Evolutionary conservation across 2,113 vertebrate species (phyloP), one percentile per base, ranked within the genome.

Genomic region (Furnarius figulus): DNA sequence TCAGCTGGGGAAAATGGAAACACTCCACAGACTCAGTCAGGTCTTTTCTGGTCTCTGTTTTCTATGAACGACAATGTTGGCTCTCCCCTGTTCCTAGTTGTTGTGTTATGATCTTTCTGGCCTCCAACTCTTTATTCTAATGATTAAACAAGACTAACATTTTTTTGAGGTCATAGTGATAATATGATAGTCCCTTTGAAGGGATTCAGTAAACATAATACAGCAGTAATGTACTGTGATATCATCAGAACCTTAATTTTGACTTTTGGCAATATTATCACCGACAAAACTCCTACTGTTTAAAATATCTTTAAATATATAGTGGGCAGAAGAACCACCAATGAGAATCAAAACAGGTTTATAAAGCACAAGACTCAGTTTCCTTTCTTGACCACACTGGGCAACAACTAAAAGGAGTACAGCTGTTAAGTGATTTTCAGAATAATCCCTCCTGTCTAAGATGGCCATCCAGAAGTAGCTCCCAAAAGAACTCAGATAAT

Each of bases 131-230:
- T 91, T 96, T 87, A 33, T 89, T 93, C 71, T 93, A 91, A 95
- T 1, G 46, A 91, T 89, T 83, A 90, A 97, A 95, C 49, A 95
- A 82, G 77, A 87, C 70, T 78, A 89, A 82, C 65, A 80, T 91
- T 89, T 85, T 95, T 94, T 85, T 79, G 58, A 95, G 81, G 87
- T 94, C 81, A 76, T 14, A 76, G 49, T 70, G 50, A 93, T 90
- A 94, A 95, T 76, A 94, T 25, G 73, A 94, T 94, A 96, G 81
- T 83, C 84, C 67, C 81, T 94, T 91, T 87, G 89, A 96, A 94
- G 58, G 28, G 53, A 47, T 55, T 87, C 31, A 62, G 63, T 55
- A 91, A 93, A 70, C 37, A 74, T 40, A 86, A 70, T n/a, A 72
- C 12, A 65, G 31, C 35, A 75, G 46, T 27, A 93, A 70, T 46